These are phyloP conservation scores for Podiceps cristatus DNA, from an alignment of 2,113 vertebrate species.

Conservation along the genomic window DNA sequence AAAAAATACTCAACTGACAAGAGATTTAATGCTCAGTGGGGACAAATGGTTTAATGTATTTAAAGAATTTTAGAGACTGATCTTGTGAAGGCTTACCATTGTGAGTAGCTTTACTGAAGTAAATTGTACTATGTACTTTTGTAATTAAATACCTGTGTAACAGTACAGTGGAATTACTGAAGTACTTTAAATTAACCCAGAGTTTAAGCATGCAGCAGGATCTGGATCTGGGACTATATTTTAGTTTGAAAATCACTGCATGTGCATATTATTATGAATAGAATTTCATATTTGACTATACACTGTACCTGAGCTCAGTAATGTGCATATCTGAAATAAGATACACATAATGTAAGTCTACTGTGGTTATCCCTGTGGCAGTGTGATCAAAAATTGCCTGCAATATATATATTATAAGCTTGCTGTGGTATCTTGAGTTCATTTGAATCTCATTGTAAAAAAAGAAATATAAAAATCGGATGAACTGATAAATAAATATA, in stretches of 20 bases:
- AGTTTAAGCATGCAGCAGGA: neutral
- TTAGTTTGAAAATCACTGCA: neutral
- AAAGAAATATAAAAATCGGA: neutral
- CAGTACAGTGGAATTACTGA: neutral
- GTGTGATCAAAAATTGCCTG: neutral
- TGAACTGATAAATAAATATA: neutral
- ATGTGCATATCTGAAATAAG: neutral
- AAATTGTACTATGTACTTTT: neutral
- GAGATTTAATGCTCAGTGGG: slow-evolving; percentile 42
- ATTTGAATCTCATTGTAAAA: neutral
- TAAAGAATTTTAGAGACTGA: slow-evolving; percentile 47
- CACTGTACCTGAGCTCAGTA: neutral
- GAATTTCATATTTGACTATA: neutral
- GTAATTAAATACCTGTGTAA: neutral
- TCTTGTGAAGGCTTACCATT: neutral
- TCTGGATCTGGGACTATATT: neutral
- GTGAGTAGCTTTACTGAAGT: neutral
- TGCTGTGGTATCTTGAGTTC: neutral
- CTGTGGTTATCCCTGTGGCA: neutral
- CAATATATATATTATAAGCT: neutral
- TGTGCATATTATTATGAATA: neutral
- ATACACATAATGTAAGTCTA: neutral
- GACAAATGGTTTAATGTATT: slow-evolving; percentile 39
- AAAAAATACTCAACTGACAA: slow-evolving; percentile 35
- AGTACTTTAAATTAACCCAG: neutral